phyloP scores from a whole-genome alignment of 2,888 invertebrate genomes.

The Podotricha telesiphe region DNA sequence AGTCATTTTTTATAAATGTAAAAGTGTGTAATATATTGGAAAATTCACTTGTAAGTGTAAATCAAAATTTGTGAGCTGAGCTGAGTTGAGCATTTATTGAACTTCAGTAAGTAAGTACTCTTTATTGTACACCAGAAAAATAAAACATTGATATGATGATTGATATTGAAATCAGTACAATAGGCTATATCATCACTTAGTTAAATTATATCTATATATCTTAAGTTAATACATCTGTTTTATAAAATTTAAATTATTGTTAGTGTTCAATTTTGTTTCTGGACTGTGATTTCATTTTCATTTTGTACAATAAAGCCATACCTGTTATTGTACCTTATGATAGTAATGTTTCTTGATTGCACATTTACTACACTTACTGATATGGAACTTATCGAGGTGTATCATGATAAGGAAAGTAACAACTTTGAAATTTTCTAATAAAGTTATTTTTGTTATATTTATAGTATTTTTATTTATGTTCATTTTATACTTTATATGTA shows the following conservation, averaged over 20 bases:
- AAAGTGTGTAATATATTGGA: not conserved
- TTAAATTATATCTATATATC: too few species aligned
- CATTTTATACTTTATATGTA: too few species aligned
- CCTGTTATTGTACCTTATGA: not conserved
- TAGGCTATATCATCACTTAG: too few species aligned
- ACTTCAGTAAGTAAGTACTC: too few species aligned
- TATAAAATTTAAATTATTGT: too few species aligned
- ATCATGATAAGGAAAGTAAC: conserved; percentile 41
- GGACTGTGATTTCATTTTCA: too few species aligned
- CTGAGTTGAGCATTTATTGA: too few species aligned
- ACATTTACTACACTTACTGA: conserved; percentile 34
- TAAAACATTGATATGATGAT: too few species aligned
- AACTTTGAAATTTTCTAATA: conserved; percentile 41
- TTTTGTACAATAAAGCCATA: not conserved
- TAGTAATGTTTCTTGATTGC: conserved; percentile 6
- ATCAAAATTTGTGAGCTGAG: conserved; percentile 15
- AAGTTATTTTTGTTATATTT: conserved; percentile 62
- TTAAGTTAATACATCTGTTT: too few species aligned
- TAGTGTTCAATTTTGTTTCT: too few species aligned
- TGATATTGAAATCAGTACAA: too few species aligned
- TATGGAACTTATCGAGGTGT: conserved; percentile 52
- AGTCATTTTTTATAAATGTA: conserved; percentile 3
- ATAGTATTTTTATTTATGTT: conserved; percentile 25
- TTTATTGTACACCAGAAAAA: too few species aligned
- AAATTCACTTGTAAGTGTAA: conserved; percentile 39